Base-by-base conservation (phyloP, 2,888 invertebrate species). In the Tetheella fluctuosa region DNA sequence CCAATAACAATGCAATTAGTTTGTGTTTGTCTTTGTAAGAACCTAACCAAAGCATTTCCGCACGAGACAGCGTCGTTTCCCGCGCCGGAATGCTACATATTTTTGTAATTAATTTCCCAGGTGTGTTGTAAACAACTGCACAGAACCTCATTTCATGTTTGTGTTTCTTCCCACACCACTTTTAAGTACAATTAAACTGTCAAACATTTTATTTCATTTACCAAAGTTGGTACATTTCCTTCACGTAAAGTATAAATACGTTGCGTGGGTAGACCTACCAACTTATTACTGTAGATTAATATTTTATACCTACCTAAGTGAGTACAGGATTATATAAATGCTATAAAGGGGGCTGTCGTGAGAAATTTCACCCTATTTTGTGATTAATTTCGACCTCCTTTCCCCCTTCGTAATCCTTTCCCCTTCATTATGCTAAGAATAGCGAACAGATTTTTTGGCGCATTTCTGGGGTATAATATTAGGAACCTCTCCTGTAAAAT, bases 91-190 rank as follows among this genome's bases (percentile, higher is more conserved):
- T 61, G 55, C 71, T 71, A 73, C 73, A 77, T 76, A 79, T 81
- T 79, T 80, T 81, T 76, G 77, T 84, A 82, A 85, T 86, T 81
- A 85, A 85, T 85, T 86, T 86, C 85, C 85, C 85, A 79, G 80
- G 84, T 85, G 85, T 72, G 69, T 70, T 70, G 77, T 85, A 84
- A 85, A 84, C 81, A 81, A 81, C 76, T 79, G 75, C 73, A 78
- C 73, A 76, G 71, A 80, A 73, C 71, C 73, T 69, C 67, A 70
- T 77, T 80, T 75, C 68, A 70, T 76, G 80, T 84, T 83, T 82
- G 83, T 71, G 71, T 67, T 71, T 67, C 74, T 70, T 72, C 71
- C 67, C 62, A 52, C 68, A 73, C 69, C 65, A 73, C 79, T 79
- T 81, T 81, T 79, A n/a, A 82, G 79, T 71, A 76, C 73, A 64